A percentile compares a stretch with the other conserved stretches of the same genome.
These are phyloP conservation scores for Varanus salvator DNA, from an alignment of 2,113 vertebrate species.

Conservation along the genomic window DNA sequence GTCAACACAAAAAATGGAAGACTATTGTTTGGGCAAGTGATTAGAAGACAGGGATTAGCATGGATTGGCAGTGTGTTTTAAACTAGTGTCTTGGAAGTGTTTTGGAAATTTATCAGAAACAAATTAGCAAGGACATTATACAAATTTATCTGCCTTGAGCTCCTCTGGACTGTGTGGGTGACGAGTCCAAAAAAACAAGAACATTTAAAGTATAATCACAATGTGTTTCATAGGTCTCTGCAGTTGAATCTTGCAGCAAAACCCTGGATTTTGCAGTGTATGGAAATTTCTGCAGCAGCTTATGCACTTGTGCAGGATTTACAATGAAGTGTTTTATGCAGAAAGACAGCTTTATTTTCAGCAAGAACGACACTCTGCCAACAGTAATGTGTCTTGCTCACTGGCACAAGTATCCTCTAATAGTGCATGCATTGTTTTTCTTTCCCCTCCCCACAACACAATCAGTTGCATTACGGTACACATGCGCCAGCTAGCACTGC, in stretches of 20 bases:
- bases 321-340: neutral
- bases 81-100: neutral
- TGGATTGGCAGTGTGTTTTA: neutral
- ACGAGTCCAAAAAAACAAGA: neutral
- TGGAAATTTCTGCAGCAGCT: slow-evolving; percentile 36
- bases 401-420: neutral
- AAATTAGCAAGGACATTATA: neutral
- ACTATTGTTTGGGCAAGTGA: neutral
- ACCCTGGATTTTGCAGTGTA: slow-evolving; percentile 6
- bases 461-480: neutral
- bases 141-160: neutral
- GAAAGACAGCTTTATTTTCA: slow-evolving; percentile 5
- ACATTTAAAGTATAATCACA: neutral
- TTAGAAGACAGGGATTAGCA: neutral
- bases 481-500: neutral
- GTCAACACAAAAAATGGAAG: neutral
- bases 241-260: slow-evolving; percentile 31
- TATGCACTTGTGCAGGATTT: slow-evolving; percentile 14
- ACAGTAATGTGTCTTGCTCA: neutral
- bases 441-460: neutral
- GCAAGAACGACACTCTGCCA: neutral
- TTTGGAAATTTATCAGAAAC: neutral
- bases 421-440: neutral
- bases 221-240: neutral
- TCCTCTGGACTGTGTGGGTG: neutral